phyloP scores from a whole-genome alignment of 2,113 vertebrate species.

The Acinonyx jubatus region DNA sequence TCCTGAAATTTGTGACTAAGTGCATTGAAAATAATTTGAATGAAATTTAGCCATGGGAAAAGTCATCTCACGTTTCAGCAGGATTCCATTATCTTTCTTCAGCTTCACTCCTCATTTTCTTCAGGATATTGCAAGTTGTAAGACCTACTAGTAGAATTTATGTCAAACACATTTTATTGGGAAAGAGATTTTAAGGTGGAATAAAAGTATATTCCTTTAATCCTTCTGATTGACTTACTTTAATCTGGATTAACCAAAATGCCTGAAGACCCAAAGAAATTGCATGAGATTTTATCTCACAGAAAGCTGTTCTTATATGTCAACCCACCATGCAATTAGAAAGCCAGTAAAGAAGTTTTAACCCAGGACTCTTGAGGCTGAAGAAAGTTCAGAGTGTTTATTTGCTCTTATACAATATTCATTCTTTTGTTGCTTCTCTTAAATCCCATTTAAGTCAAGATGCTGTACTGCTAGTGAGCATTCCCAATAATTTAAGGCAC shows the following conservation, averaged over 20 bases:
- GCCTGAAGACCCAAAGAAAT: not conserved
- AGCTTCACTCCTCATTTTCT: not conserved
- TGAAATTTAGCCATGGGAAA: not conserved
- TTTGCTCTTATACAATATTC: not conserved
- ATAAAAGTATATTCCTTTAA: constrained; percentile 19
- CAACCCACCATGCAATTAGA: not conserved
- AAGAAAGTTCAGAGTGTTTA: not conserved
- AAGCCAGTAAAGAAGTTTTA: not conserved
- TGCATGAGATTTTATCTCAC: not conserved
- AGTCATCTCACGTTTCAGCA: not conserved
- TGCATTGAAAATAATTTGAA: not conserved
- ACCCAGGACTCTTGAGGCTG: not conserved
- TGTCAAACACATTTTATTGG: constrained; percentile 3
- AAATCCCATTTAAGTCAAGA: not conserved
- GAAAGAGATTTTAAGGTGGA: not conserved
- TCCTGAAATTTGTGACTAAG: not conserved
- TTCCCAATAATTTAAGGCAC: not conserved
- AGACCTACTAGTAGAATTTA: not conserved
- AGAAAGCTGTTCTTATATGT: not conserved
- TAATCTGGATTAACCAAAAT: constrained; percentile 50
- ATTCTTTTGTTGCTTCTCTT: not conserved
- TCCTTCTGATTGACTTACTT: not conserved
- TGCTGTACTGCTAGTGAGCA: not conserved
- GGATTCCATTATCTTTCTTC: not conserved
- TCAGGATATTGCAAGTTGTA: not conserved